These are phyloP conservation scores for Heterodera schachtii DNA, from an alignment of 1,140 invertebrate genomes.

Conservation along the genomic window DNA sequence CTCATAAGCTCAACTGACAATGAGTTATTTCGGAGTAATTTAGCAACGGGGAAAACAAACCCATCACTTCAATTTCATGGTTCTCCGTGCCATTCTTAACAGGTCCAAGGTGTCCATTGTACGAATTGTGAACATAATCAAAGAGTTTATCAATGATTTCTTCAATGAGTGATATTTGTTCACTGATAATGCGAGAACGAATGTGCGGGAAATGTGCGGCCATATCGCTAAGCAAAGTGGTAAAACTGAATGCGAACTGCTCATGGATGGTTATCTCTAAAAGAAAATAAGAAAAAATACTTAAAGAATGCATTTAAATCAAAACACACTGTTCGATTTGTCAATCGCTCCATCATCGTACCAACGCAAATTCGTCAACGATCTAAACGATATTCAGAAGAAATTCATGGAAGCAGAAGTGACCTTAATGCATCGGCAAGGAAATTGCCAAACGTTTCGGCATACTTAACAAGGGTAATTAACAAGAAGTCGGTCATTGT, in stretches of 20 bases:
- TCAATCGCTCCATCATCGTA: slow-evolving; percentile 58
- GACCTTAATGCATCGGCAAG: slow-evolving; percentile 43
- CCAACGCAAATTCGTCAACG: slow-evolving; percentile 59
- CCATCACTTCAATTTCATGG: slow-evolving; percentile 14
- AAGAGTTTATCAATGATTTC: slow-evolving; percentile 45
- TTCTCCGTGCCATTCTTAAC: neutral
- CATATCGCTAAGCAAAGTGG: slow-evolving; percentile 61
- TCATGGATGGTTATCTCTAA: slow-evolving; percentile 64
- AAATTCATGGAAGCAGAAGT: too few relatives aligned
- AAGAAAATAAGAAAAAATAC: slow-evolving; percentile 4
- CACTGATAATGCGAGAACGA: slow-evolving; percentile 52
- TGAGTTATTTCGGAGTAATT: neutral
- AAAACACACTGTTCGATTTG: slow-evolving; percentile 56
- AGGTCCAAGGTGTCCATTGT: slow-evolving; percentile 14
- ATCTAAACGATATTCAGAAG: neutral
- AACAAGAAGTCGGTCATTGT: neutral
- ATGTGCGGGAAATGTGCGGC: slow-evolving; percentile 54
- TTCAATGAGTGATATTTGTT: slow-evolving; percentile 51
- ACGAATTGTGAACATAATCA: slow-evolving; percentile 7
- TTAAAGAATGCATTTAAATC: slow-evolving; percentile 3
- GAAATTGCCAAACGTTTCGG: slow-evolving; percentile 47
- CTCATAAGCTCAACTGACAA: slow-evolving; percentile 59
- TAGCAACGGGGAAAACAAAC: neutral
- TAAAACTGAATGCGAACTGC: slow-evolving; percentile 64
- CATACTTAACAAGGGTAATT: slow-evolving; percentile 43